A percentile compares a stretch with the other conserved stretches of the same genome.
phyloP scores from a whole-genome alignment of 1,140 invertebrate species.

The Drosophila kurseongensis region DNA sequence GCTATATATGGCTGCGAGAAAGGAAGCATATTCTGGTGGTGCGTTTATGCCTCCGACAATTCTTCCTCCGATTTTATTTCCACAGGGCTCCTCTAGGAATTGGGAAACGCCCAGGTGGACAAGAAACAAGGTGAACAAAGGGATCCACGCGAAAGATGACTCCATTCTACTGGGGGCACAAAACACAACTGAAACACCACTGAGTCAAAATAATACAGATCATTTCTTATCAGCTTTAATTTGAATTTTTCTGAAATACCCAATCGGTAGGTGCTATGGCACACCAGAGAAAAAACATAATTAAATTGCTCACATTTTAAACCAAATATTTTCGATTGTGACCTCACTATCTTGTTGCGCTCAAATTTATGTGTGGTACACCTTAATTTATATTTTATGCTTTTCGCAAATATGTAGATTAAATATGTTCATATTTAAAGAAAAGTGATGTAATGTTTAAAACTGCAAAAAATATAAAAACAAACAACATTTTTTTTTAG shows the following conservation, averaged over 20 bases:
- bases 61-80: background rate
- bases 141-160: background rate
- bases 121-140: background rate
- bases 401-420: too few species aligned
- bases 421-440: too few species aligned
- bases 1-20: constrained; percentile 3
- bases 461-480: too few species aligned
- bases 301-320: too few species aligned
- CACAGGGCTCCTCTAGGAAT: background rate
- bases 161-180: background rate
- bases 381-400: too few species aligned
- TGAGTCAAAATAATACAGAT: background rate
- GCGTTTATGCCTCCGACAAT: background rate
- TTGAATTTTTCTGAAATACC: background rate
- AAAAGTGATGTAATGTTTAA: too few species aligned
- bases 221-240: background rate
- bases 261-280: too few species aligned
- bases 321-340: too few species aligned
- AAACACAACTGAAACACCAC: background rate
- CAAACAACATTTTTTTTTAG: too few species aligned
- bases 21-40: background rate
- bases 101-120: background rate
- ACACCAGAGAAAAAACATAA: too few species aligned
- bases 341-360: too few species aligned
- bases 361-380: too few species aligned